Conservation (phyloP, 1,140 invertebrate genomes). For the Phortica variegata region DNA sequence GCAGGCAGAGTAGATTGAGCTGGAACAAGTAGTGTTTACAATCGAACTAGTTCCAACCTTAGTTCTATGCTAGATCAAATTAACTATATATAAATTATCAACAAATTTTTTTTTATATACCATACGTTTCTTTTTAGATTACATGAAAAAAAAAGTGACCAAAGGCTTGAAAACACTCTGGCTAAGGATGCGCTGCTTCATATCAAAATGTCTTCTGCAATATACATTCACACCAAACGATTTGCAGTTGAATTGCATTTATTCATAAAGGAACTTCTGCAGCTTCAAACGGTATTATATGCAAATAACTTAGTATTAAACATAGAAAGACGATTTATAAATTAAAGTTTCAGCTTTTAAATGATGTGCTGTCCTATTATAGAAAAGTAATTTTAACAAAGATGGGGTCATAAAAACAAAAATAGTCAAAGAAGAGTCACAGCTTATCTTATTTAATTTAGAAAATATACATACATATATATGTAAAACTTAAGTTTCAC, state of each 20-base stretch:
- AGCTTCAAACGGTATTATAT: constrained; percentile 70
- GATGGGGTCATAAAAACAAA: neutral
- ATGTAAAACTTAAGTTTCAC: neutral
- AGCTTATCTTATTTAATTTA: neutral
- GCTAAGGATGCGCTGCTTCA: constrained; percentile 72
- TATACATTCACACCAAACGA: constrained; percentile 92
- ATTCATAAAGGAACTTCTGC: constrained; percentile 84
- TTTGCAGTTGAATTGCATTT: constrained; percentile 86
- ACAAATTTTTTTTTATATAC: neutral
- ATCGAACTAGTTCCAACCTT: too few species aligned
- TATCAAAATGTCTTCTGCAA: constrained; percentile 81
- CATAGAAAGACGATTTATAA: neutral
- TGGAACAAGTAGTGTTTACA: too few species aligned
- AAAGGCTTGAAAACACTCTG: constrained; percentile 31
- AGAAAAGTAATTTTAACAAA: neutral
- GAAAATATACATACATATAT: neutral
- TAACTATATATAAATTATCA: neutral
- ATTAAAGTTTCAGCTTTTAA: neutral
- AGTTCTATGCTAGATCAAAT: too few species aligned
- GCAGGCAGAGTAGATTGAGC: too few species aligned
- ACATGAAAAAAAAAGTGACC: constrained; percentile 27
- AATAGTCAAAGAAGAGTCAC: neutral
- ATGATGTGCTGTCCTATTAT: neutral
- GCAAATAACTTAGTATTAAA: neutral
- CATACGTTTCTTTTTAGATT: neutral